These are phyloP conservation scores for Barbus barbus DNA, from an alignment of 2,113 vertebrate species.

Conservation along the genomic window DNA sequence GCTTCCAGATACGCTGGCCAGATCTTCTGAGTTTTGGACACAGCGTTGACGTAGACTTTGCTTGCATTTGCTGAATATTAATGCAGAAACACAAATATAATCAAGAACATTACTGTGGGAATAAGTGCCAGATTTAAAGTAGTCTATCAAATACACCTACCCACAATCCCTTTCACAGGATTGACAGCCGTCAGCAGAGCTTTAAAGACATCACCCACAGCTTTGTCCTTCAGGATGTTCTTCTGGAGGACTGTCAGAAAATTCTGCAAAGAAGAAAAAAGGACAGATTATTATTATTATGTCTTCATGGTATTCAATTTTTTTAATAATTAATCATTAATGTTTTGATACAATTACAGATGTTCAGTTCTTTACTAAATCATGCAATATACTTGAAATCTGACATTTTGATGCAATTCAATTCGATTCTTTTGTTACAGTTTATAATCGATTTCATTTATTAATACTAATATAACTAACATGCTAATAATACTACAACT, in stretches of 20 bases:
- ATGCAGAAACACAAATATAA: neutral
- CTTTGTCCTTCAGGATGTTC: conserved; percentile 84
- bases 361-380: too few relatives aligned
- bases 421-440: too few relatives aligned
- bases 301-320: too few relatives aligned
- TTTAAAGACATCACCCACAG: conserved; percentile 89
- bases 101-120: neutral
- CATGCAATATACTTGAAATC: too few relatives aligned
- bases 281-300: neutral
- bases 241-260: conserved; percentile 93
- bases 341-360: too few relatives aligned
- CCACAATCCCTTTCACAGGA: conserved; percentile 93
- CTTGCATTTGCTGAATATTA: conserved; percentile 82
- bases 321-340: too few relatives aligned
- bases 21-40: conserved; percentile 94
- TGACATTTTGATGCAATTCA: too few relatives aligned
- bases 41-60: conserved; percentile 87
- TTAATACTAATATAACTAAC: too few relatives aligned
- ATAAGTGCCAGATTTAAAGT: neutral
- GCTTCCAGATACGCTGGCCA: conserved; percentile 91
- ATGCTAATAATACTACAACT: too few relatives aligned
- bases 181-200: conserved; percentile 84
- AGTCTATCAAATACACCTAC: conserved; percentile 70
- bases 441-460: too few relatives aligned
- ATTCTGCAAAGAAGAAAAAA: conserved; percentile 74